These are phyloP conservation scores for Baryphthengus martii DNA, from an alignment of 2,113 vertebrate genomes.

Conservation along the genomic window DNA sequence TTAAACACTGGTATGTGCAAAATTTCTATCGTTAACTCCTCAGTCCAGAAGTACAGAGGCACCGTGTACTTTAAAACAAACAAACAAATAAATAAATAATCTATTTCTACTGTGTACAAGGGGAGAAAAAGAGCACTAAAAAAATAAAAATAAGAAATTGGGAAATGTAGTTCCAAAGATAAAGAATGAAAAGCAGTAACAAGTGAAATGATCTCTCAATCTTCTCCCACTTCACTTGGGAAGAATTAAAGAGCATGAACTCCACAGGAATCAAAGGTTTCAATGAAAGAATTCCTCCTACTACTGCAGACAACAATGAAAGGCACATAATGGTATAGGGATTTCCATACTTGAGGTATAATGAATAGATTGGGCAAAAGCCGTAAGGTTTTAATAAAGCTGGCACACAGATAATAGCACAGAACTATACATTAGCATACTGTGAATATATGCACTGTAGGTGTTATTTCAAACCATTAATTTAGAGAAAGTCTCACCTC, in stretches of 20 bases:
- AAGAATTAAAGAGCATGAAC: slow-evolving; percentile 1
- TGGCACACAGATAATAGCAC: background rate
- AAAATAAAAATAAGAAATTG: background rate
- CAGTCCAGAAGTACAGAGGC: background rate
- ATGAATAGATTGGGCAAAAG: background rate
- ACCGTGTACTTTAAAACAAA: background rate
- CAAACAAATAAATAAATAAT: background rate
- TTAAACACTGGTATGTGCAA: background rate
- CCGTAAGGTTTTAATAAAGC: background rate
- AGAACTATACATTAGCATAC: background rate
- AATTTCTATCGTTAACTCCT: background rate
- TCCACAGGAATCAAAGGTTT: background rate
- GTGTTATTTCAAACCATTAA: background rate
- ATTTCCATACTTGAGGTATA: background rate
- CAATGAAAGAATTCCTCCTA: slow-evolving; percentile 12
- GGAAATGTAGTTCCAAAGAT: background rate
- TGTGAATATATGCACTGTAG: background rate
- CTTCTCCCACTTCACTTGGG: background rate
- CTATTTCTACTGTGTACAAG: background rate
- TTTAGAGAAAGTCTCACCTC: background rate
- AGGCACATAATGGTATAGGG: background rate
- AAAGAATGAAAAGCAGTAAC: background rate
- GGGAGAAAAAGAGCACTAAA: background rate
- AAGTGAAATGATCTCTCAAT: background rate
- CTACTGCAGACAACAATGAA: background rate